Percentiles rank a stretch among this genome's conserved stretches.
Conservation (phyloP, 2,888 invertebrate species). For the Ornithoptera alexandrae region DNA sequence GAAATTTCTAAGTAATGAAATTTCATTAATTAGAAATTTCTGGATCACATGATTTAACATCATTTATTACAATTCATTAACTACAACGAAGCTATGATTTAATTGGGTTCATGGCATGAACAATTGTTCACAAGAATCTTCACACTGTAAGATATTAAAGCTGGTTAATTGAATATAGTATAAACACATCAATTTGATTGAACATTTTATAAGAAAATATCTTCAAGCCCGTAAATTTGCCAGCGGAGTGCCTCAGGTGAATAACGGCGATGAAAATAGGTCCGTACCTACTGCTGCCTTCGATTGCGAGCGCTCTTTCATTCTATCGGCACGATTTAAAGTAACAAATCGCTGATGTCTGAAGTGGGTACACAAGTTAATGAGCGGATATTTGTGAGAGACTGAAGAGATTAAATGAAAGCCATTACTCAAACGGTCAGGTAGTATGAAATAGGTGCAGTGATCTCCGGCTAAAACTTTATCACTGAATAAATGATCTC, state of each 20-base stretch:
- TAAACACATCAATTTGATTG: conserved; percentile 48
- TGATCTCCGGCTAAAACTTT: conserved; percentile 37
- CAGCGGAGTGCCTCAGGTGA: conserved; percentile 42
- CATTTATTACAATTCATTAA: not conserved
- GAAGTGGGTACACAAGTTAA: conserved; percentile 75
- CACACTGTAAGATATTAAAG: conserved; percentile 40
- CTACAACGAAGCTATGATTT: not conserved
- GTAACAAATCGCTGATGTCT: conserved; percentile 73
- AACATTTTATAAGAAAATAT: conserved; percentile 52
- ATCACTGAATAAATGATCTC: conserved; percentile 34
- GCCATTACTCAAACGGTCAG: conserved; percentile 63
- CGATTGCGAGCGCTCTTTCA: conserved; percentile 60
- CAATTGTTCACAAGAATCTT: conserved; percentile 28
- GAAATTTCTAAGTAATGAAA: not conserved
- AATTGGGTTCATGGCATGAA: conserved; percentile 2
- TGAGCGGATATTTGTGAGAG: conserved; percentile 72
- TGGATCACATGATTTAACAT: not conserved
- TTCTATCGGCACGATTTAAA: conserved; percentile 66
- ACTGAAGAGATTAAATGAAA: conserved; percentile 73
- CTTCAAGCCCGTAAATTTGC: conserved; percentile 40
- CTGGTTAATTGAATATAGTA: conserved; percentile 54
- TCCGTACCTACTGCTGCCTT: conserved; percentile 43
- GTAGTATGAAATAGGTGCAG: conserved; percentile 49
- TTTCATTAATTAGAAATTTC: too few species aligned
- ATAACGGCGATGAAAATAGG: conserved; percentile 47